Evolutionary conservation across 2,797 vertebrate genomes (phyloP).

Genomic region (Bradypodion pumilum): DNA sequence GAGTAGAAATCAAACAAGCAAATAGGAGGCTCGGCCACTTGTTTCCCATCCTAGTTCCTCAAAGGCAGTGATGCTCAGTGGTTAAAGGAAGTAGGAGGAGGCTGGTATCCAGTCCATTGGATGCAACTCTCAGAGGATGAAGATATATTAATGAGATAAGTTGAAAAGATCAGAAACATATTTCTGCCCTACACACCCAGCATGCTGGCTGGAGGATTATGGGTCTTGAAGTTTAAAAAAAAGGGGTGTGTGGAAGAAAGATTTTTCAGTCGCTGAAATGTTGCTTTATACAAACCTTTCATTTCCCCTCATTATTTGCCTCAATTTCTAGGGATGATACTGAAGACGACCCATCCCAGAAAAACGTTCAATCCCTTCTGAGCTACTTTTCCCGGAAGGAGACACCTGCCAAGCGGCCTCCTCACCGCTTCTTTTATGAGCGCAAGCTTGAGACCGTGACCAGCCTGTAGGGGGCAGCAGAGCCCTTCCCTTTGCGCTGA

Average conservation of each 20-base stretch:
- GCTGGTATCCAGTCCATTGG: background rate
- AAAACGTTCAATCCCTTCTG: constrained; percentile 74
- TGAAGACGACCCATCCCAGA: constrained; percentile 60
- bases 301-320: background rate
- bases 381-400: constrained; percentile 74
- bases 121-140: background rate
- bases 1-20: too few species aligned
- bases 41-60: background rate
- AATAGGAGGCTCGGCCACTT: too few species aligned
- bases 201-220: too few species aligned
- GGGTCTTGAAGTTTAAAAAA: too few species aligned
- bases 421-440: constrained; percentile 75
- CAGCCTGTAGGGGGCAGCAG: constrained; percentile 50
- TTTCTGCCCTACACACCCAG: background rate
- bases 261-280: too few species aligned
- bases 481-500: background rate
- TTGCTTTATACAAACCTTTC: background rate
- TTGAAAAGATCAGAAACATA: background rate
- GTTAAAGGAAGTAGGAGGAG: background rate
- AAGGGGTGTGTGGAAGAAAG: too few species aligned
- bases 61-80: background rate
- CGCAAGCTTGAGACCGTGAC: constrained; percentile 67
- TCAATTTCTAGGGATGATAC: constrained; percentile 67
- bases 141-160: background rate
- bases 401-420: constrained; percentile 6